A percentile compares a stretch with the other conserved stretches of the same genome.
These are phyloP conservation scores for Mastigias papua DNA, from an alignment of 30 jellyfish, hydroid and myxozoan genomes.

Conservation along the genomic window DNA sequence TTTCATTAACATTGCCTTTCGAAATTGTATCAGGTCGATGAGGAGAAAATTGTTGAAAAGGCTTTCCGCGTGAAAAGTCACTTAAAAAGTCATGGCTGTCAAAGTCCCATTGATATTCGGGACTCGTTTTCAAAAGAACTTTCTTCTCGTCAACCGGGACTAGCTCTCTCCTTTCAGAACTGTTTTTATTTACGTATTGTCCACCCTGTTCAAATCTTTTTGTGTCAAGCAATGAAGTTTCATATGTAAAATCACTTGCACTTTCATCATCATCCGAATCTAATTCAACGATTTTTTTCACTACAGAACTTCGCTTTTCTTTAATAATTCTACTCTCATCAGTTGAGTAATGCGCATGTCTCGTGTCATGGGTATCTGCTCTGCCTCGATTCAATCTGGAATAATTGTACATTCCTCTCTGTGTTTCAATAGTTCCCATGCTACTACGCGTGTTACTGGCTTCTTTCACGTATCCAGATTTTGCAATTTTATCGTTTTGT, in stretches of 20 bases:
- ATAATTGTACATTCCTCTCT: neutral
- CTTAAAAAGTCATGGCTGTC: too few relatives aligned
- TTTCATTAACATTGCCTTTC: neutral
- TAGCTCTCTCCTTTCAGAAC: neutral
- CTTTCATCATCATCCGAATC: constrained; percentile 10
- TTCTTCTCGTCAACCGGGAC: neutral
- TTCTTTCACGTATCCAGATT: neutral
- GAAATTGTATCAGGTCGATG: neutral
- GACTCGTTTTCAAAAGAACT: neutral
- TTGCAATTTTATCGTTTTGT: neutral
- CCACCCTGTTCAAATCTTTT: neutral
- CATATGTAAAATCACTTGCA: neutral
- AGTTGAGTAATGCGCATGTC: neutral
- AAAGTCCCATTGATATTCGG: neutral
- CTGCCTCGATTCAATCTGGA: neutral
- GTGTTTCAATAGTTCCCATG: neutral
- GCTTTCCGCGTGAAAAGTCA: neutral
- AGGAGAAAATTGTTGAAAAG: neutral
- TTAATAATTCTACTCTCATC: neutral
- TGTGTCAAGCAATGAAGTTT: neutral
- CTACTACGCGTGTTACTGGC: neutral
- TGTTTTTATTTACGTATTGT: neutral
- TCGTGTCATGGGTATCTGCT: neutral
- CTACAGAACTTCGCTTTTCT: neutral
- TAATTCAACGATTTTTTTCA: neutral